phyloP scores from a whole-genome alignment of 1,140 invertebrate genomes.

The Medauroidea extradentata region DNA sequence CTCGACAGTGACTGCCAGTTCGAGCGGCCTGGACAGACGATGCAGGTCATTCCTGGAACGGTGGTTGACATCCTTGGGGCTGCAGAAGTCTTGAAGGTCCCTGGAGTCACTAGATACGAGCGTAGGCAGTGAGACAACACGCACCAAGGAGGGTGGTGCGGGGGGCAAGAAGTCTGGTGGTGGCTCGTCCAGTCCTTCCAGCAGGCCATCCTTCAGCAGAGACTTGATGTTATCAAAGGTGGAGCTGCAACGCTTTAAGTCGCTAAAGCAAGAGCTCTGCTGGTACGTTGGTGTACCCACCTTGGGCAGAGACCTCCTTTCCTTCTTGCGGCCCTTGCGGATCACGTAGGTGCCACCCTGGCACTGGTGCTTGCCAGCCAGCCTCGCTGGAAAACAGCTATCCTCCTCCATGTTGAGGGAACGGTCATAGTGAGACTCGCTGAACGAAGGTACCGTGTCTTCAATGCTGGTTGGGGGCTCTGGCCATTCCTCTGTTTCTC shows the following conservation, averaged over 20 bases:
- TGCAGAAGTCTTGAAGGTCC: slow-evolving; percentile 20
- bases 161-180: slow-evolving; percentile 48
- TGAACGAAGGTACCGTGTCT: slow-evolving; percentile 59
- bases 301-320: slow-evolving; percentile 43
- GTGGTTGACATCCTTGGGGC: not conserved
- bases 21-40: slow-evolving; percentile 8
- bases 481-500: slow-evolving; percentile 61
- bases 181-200: slow-evolving; percentile 49
- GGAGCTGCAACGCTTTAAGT: slow-evolving; percentile 65
- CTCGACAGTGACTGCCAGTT: slow-evolving; percentile 35
- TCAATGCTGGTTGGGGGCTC: slow-evolving; percentile 59
- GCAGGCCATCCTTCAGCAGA: slow-evolving; percentile 61
- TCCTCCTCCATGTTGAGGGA: slow-evolving; percentile 29
- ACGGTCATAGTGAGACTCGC: slow-evolving; percentile 47
- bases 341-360: slow-evolving; percentile 69
- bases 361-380: slow-evolving; percentile 50
- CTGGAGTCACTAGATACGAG: slow-evolving; percentile 48
- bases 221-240: slow-evolving; percentile 77
- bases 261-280: slow-evolving; percentile 49
- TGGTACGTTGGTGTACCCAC: slow-evolving; percentile 39
- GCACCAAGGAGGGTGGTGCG: slow-evolving; percentile 55
- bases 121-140: slow-evolving; percentile 61
- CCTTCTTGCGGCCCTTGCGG: slow-evolving; percentile 55
- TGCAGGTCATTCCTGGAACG: not conserved
- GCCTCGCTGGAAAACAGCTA: slow-evolving; percentile 45